phyloP scores from a whole-genome alignment of 2,113 vertebrate species.

The Pygoscelis antarcticus region DNA sequence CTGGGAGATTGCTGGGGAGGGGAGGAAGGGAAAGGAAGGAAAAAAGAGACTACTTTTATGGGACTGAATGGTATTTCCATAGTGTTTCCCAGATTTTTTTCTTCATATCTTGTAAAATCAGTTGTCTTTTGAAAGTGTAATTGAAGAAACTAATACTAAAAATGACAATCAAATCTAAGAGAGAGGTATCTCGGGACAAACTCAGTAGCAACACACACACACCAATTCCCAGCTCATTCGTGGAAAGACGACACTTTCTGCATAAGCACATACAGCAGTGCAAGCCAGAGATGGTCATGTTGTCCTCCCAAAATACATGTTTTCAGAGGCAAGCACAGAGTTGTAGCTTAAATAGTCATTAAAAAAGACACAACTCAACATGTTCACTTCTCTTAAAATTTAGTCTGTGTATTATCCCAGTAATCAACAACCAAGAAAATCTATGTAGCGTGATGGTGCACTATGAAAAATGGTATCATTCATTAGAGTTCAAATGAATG shows the following conservation, averaged over 20 bases:
- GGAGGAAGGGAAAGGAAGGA: background rate
- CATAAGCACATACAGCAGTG: background rate
- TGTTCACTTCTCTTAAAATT: background rate
- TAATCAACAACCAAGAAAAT: background rate
- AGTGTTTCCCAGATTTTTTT: background rate
- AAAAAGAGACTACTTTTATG: background rate
- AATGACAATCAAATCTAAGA: background rate
- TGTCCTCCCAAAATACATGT: background rate
- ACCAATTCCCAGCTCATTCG: background rate
- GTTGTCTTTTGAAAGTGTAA: background rate
- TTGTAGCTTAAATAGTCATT: background rate
- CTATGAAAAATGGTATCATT: background rate
- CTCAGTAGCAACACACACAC: background rate
- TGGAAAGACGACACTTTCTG: background rate
- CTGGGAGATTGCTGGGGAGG: background rate
- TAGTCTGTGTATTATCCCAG: background rate
- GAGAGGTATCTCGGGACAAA: background rate
- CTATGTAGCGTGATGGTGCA: background rate
- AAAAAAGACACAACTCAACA: background rate
- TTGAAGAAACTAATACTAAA: background rate
- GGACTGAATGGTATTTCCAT: background rate
- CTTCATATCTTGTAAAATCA: background rate
- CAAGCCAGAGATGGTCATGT: background rate
- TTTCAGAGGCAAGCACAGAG: background rate
- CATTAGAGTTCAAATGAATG: background rate